Base-by-base conservation (phyloP, 2,113 vertebrate genomes). In the Pycnonotus jocosus region DNA sequence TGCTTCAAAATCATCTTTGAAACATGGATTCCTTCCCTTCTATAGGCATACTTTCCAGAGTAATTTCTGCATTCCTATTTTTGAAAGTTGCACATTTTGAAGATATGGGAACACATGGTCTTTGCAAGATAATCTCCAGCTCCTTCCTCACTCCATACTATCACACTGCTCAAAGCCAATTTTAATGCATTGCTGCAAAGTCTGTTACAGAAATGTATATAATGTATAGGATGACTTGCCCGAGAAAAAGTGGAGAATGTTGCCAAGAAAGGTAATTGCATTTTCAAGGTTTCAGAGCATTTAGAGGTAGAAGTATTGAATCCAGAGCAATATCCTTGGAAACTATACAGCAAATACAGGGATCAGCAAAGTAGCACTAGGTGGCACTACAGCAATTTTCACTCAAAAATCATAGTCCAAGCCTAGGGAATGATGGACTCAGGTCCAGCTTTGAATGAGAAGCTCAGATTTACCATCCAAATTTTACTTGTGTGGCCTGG, bases 301-400 rank as follows among this genome's bases (percentile, higher is more conserved):
- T 90, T 58, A 81, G 71, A 78, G 19, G 6, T 66, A 27, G 38
- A 73, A 73, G 25, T 62, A 88, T 74, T 64, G 24, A 88, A 81
- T 54, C 23, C 30, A 78, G 33, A 90, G 28, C 27, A n/a, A 56
- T 7, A 48, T 51, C 38, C 50, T 90, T 85, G 51, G 71, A 91
- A 76, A 80, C 54, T 33, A 3, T 2, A 23, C 28, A 71, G 19
- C 2, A 6, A 69, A 62, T 31, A 31, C 44, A 65, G 65, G 50
- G 37, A 79, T 35, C 28, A 56, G 45, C 35, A 65, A 53, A 60
- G 38, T 21, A 86, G 90, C 95, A 88, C 95, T 97, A 97, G 95
- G 51, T 96, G 96, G 95, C 96, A 95, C 92, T 80, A 25, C 76
- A 86, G 93, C 47, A 83, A 95, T 91, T 92, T 85, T 80, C 76